Evolutionary conservation across 2,113 vertebrate species (phyloP), one percentile per base, ranked within the genome.

Genomic region (Daboia siamensis): DNA sequence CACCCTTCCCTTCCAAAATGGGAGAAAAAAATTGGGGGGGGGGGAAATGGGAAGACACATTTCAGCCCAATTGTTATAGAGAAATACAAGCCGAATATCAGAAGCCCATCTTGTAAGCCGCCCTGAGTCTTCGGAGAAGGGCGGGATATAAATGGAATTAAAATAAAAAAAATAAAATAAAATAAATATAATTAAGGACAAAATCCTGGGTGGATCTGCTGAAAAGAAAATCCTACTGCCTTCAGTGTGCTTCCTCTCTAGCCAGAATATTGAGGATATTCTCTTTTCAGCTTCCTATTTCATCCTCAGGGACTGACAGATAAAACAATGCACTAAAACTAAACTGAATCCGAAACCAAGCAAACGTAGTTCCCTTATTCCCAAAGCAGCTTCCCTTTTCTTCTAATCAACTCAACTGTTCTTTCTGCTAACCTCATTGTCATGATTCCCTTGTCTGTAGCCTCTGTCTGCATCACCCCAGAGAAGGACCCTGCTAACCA

Each of bases 401-500:
- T 26, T 86, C 80, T 86, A 91, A 86, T 56, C 61, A 33, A 23
- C 61, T 33, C 54, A n/a, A 29, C 80, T 17, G 17, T 51, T 86
- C 10, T 20, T n/a, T 91, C 21, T 26, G 29, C 48, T 59, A 56
- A 91, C 24, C 80, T 61, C 54, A 91, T 91, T 46, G 29, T 44
- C 39, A 44, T 4, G n/a, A 59, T 59, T 86, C 80, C 15, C 39
- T 86, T 59, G 80, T 44, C 80, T 57, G 39, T 29, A 44, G 74
- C 74, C 54, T 85, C 10, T 12, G 46, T 86, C 21, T 86, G 90
- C 39, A 56, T 91, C 74, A 61, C 54, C 44, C 90, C 90, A 44
- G 74, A 46, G 69, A 1, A 0, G 91, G 94, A 94, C 93, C 93
- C 61, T 95, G 87, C 61, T 91, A 92, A 90, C 80, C 69, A 90